Conservation (phyloP, 2,888 invertebrate species). For the Cheilosia scutellata region DNA sequence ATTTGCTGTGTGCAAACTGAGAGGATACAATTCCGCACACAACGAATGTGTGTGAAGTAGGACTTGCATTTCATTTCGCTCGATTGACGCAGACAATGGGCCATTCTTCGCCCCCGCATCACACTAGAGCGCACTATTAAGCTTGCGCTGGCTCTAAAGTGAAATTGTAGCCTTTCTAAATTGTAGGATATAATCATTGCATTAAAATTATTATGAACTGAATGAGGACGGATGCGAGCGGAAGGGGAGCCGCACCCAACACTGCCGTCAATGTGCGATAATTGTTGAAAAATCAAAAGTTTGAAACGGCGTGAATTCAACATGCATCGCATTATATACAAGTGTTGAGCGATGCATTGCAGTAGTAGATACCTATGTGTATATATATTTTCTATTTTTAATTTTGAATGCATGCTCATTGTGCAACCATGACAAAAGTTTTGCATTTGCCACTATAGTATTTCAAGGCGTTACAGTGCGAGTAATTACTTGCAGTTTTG, state of each 20-base stretch:
- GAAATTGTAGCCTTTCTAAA: conserved; percentile 74
- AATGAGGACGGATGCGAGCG: conserved; percentile 41
- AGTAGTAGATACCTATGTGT: background rate
- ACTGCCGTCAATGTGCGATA: conserved; percentile 12
- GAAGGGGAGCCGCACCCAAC: background rate
- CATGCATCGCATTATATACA: conserved; percentile 39
- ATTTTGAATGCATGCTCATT: conserved; percentile 49
- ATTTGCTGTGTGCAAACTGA: background rate
- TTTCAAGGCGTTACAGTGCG: conserved; percentile 47
- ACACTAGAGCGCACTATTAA: background rate
- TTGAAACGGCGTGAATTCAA: conserved; percentile 67
- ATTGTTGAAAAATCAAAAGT: conserved; percentile 56
- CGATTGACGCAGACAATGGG: conserved; percentile 69
- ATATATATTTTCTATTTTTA: background rate
- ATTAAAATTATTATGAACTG: conserved; percentile 71
- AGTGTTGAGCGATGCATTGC: conserved; percentile 43
- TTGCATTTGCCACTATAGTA: conserved; percentile 64
- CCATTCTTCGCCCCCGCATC: conserved; percentile 50
- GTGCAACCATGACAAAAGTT: conserved; percentile 49
- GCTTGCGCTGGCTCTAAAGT: conserved; percentile 34
- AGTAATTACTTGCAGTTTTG: conserved; percentile 57
- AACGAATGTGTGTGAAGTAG: conserved; percentile 69
- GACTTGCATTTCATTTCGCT: conserved; percentile 75
- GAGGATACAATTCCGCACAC: conserved; percentile 20
- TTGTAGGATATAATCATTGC: conserved; percentile 71